Evolutionary conservation across 2,113 vertebrate genomes (phyloP), one percentile per base, ranked within the genome.

Genomic region (Progne subis): DNA sequence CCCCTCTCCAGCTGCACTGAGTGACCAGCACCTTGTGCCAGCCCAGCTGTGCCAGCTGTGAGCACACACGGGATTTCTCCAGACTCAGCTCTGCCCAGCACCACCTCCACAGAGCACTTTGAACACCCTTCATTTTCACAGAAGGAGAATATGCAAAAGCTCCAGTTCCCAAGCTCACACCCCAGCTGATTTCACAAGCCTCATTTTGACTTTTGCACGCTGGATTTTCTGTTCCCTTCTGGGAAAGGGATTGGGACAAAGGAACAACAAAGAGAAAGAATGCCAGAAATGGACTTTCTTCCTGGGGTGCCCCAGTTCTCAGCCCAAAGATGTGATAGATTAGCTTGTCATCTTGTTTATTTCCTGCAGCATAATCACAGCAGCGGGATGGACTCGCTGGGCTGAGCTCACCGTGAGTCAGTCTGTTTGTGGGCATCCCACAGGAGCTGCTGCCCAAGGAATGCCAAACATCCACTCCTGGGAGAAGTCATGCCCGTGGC

Each of bases 41-140:
- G 78, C 46, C 15, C 34, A 37, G 70, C 24, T 6, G 5, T 0
- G 34, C 8, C 61, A 31, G 24, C 9, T 0, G 0, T 0, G 0
- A 56, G 76, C 34, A 64, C 80, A 37, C 29, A 6, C 0, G 7
- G 64, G 23, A 7, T 1, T 39, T 10, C 64, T 46, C 26, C 57
- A 9, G 46, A 50, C 21, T 4, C 64, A 46, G 5, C 5, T 0
- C 7, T 11, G 64, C n/a, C 53, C 52, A 29, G 52, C 79, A 64
- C 29, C 75, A 31, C 31, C 56, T 34, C 25, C 83, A 18, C 0
- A 0, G 16, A 46, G 32, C 2, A 3, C 23, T 61, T 9, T 14
- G 34, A 20, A 21, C 32, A 43, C 21, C 59, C 34, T 29, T 10
- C 3, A 37, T 57, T 57, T 53, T 23, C 78, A 53, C 5, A 49